Conservation (phyloP, 2,113 vertebrate species). For the Sylvilagus bachmani region DNA sequence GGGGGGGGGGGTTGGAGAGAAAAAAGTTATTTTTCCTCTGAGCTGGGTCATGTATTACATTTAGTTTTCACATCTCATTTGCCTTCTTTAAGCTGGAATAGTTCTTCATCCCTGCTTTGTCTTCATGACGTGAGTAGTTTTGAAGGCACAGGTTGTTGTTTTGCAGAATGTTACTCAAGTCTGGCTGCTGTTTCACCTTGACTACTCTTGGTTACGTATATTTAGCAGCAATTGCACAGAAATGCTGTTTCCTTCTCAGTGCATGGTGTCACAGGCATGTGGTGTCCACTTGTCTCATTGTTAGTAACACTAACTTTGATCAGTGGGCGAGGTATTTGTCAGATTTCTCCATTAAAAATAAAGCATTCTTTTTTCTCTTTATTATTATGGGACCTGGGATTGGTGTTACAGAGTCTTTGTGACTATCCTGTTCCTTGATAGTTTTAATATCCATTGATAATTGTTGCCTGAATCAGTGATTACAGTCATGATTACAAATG, state of each 20-base stretch:
- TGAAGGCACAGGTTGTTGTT: not conserved
- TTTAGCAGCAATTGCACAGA: not conserved
- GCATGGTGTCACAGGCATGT: not conserved
- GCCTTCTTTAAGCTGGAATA: not conserved
- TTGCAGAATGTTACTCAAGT: not conserved
- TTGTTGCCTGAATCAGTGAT: not conserved
- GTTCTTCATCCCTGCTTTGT: not conserved
- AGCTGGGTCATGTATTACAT: not conserved
- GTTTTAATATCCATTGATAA: not conserved
- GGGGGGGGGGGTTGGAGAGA: too few species aligned
- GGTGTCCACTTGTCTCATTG: not conserved
- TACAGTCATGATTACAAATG: not conserved
- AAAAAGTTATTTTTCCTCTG: not conserved
- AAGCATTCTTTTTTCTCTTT: not conserved
- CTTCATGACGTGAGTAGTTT: not conserved
- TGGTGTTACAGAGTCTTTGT: not conserved
- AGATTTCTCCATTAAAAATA: not conserved
- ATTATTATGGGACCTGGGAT: not conserved
- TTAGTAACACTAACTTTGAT: not conserved
- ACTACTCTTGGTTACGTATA: not conserved
- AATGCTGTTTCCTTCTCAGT: too few species aligned
- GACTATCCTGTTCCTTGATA: not conserved
- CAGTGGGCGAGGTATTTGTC: not conserved
- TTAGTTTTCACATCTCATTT: not conserved
- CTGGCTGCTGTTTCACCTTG: not conserved